Evolutionary conservation across 2,113 vertebrate species (phyloP).

Genomic region (Thalassarche chlororhynchos): DNA sequence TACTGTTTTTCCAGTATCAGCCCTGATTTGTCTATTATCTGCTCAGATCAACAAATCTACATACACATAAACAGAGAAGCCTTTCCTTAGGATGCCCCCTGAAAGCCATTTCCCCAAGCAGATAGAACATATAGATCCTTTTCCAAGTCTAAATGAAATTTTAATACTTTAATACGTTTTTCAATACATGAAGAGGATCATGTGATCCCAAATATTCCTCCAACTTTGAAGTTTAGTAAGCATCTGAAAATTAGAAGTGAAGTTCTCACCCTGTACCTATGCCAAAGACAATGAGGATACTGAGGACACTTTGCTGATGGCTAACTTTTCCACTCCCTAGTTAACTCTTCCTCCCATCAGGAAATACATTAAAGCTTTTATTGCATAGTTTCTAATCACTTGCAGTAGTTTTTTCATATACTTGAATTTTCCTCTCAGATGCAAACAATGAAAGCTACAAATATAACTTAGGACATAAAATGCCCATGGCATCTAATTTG

Average conservation of each 20-base stretch:
- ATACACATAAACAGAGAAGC: neutral
- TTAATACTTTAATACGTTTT: neutral
- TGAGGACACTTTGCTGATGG: neutral
- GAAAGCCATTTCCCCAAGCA: neutral
- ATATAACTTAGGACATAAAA: neutral
- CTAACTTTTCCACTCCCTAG: neutral
- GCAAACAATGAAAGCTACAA: neutral
- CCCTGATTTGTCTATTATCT: neutral
- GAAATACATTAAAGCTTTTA: neutral
- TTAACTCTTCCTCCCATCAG: neutral
- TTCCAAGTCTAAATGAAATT: neutral
- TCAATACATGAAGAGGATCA: neutral
- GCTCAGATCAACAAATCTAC: neutral
- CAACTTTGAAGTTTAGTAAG: neutral
- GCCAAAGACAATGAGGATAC: neutral
- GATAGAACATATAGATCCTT: neutral
- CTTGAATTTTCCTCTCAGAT: neutral
- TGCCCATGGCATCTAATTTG: neutral
- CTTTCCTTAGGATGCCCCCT: neutral
- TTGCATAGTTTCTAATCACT: neutral
- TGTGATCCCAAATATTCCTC: neutral
- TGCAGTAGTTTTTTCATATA: neutral
- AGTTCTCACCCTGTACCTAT: neutral
- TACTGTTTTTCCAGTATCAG: neutral
- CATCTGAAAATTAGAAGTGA: neutral